These are phyloP conservation scores for Carcharodon carcharias DNA, from an alignment of 2,797 vertebrate genomes.

Conservation along the genomic window DNA sequence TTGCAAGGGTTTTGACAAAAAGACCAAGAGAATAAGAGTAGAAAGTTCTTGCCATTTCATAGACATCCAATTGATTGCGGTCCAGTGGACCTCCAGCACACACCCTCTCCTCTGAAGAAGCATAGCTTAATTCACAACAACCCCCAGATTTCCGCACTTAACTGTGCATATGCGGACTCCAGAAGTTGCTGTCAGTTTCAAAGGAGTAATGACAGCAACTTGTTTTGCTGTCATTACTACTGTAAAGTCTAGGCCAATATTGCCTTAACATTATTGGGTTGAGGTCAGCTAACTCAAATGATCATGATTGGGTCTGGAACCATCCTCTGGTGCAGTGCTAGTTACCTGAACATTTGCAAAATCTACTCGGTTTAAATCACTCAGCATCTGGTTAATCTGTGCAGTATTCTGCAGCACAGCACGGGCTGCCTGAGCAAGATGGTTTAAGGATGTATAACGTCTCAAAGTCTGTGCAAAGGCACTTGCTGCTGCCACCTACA, in stretches of 20 bases:
- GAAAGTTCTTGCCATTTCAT: too few species aligned
- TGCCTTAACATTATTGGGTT: background rate
- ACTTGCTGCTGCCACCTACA: constrained; percentile 74
- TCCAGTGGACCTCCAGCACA: background rate
- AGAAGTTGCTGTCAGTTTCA: background rate
- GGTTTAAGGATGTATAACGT: constrained; percentile 86
- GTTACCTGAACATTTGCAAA: constrained; percentile 88
- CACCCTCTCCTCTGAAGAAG: background rate
- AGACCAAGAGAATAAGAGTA: too few species aligned
- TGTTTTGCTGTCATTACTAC: too few species aligned
- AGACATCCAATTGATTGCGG: background rate
- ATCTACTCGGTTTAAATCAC: constrained; percentile 85
- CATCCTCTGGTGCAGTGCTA: background rate
- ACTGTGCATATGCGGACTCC: background rate
- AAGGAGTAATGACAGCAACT: background rate
- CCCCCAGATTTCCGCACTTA: background rate
- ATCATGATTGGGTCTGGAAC: too few species aligned
- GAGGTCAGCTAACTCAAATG: background rate
- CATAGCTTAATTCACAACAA: background rate
- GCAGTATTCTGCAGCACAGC: constrained; percentile 86
- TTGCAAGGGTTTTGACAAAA: too few species aligned
- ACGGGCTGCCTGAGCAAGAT: constrained; percentile 82
- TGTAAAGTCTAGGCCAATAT: background rate
- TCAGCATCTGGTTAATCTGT: constrained; percentile 91
- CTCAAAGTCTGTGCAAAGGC: constrained; percentile 86